phyloP scores from a whole-genome alignment of 2,888 invertebrate species.

The Taphrorychus bicolor region DNA sequence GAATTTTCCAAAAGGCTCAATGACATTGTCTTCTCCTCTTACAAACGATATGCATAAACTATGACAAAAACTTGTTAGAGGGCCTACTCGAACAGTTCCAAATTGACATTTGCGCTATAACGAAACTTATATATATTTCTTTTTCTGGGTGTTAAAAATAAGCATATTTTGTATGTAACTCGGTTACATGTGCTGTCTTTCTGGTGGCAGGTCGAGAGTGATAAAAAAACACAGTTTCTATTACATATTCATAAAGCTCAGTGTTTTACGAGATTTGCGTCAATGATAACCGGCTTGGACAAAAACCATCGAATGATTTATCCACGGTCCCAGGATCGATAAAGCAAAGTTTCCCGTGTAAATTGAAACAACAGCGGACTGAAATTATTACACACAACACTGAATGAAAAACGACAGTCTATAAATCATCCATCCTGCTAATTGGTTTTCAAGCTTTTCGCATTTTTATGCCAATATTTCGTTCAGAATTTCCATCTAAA shows the following conservation, averaged over 20 bases:
- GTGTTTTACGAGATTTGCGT: conserved; percentile 6
- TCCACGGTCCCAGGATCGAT: background rate
- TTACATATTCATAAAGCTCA: background rate
- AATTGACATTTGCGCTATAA: too few species aligned
- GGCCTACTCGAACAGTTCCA: too few species aligned
- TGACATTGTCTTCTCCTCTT: too few species aligned
- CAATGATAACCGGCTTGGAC: background rate
- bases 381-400: conserved; percentile 4
- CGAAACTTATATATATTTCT: too few species aligned
- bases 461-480: too few species aligned
- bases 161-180: too few species aligned
- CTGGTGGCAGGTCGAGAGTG: background rate
- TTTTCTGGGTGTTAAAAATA: too few species aligned
- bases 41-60: too few species aligned
- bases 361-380: background rate
- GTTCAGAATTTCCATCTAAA: too few species aligned
- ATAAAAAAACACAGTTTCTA: background rate
- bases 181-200: background rate
- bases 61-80: too few species aligned
- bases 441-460: background rate
- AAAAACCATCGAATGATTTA: conserved; percentile 7
- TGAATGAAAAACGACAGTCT: background rate
- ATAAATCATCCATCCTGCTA: conserved; percentile 3
- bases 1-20: too few species aligned
- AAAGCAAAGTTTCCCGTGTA: conserved; percentile 1